These are phyloP conservation scores for Allophyes oxyacanthae DNA, from an alignment of 2,888 invertebrate species.

Conservation along the genomic window DNA sequence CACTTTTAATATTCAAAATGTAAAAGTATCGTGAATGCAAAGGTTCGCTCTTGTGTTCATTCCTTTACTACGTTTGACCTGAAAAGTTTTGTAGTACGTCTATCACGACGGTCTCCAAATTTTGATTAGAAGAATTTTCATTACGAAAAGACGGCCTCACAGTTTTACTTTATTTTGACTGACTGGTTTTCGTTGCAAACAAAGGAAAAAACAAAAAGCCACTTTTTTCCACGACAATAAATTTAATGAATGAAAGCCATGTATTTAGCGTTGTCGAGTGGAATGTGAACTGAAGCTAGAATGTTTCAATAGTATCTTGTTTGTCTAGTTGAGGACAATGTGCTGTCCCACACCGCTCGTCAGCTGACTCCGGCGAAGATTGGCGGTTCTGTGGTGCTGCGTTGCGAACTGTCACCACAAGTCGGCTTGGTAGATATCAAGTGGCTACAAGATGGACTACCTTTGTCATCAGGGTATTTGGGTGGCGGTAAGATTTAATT, in stretches of 20 bases:
- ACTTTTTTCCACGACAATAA: too few species aligned
- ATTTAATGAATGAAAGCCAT: too few species aligned
- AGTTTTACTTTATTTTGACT: conserved; percentile 26
- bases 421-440: conserved; percentile 77
- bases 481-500: conserved; percentile 70
- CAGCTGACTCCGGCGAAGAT: conserved; percentile 81
- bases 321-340: conserved; percentile 79
- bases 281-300: conserved; percentile 6
- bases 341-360: conserved; percentile 74
- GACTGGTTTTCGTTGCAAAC: not conserved
- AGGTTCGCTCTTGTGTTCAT: conserved; percentile 29
- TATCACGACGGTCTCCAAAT: conserved; percentile 12
- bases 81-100: conserved; percentile 30
- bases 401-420: conserved; percentile 82
- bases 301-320: conserved; percentile 7
- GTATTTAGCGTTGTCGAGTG: conserved; percentile 3
- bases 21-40: conserved; percentile 22
- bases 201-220: too few species aligned
- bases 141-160: conserved; percentile 21
- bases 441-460: conserved; percentile 84
- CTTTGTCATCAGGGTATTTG: conserved; percentile 77
- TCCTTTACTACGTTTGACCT: conserved; percentile 30
- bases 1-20: conserved; percentile 42
- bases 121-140: conserved; percentile 16
- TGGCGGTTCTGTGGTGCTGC: conserved; percentile 76